These are phyloP conservation scores for Drosophila fulvimacula DNA, from an alignment of 2,888 invertebrate species.

Conservation along the genomic window DNA sequence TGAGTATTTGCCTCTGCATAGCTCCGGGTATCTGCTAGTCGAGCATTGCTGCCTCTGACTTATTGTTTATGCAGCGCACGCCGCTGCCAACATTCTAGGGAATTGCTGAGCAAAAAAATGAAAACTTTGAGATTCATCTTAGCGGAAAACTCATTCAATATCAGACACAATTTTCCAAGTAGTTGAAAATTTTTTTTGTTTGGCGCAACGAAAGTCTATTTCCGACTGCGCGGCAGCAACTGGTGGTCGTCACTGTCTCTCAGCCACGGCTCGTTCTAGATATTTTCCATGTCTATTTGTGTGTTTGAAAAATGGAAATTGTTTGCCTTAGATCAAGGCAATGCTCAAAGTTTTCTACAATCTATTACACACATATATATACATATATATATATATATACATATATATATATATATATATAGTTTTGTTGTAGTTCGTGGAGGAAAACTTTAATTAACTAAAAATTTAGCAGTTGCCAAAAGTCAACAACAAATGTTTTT, in stretches of 20 bases:
- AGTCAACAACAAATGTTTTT: constrained; percentile 20
- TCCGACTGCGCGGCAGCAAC: constrained; percentile 5
- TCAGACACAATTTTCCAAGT: constrained; percentile 20
- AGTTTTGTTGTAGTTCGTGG: not conserved
- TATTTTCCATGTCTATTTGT: not conserved
- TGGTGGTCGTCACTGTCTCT: constrained; percentile 11
- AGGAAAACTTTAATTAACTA: not conserved
- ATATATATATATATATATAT: no score
- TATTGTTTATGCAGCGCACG: constrained; percentile 7
- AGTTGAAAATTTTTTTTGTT: constrained; percentile 4
- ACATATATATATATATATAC: no score
- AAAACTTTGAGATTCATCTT: constrained; percentile 1
- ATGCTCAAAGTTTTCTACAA: not conserved
- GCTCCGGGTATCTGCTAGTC: not conserved
- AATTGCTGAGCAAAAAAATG: constrained; percentile 9
- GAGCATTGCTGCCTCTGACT: not conserved
- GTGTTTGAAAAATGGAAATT: not conserved
- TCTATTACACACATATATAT: not conserved
- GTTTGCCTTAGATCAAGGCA: not conserved
- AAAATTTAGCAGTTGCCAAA: constrained; percentile 3
- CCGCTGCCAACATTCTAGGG: constrained; percentile 26
- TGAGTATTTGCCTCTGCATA: not conserved
- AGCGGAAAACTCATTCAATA: constrained; percentile 29
- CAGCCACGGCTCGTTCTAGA: not conserved
- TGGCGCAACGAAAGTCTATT: constrained; percentile 1